Base-by-base conservation (phyloP, 2,888 invertebrate genomes). In the Theretra japonica region DNA sequence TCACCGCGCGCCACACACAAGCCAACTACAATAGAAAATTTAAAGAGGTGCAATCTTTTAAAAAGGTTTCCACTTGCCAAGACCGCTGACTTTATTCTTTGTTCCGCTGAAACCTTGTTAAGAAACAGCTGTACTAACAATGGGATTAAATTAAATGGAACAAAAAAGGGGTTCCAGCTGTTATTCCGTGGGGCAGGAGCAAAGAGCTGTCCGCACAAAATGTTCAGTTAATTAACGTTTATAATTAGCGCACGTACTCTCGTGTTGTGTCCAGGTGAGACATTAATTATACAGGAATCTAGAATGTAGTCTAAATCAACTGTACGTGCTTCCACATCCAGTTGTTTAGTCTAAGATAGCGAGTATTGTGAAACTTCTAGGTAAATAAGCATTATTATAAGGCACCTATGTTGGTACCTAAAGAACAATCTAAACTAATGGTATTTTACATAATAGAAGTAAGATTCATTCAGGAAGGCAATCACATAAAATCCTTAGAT, bases 121-220 rank as follows among this genome's bases (percentile, higher is more conserved):
- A 83, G 84, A 77, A 85, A 83, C 91, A 91, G 88, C 89, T 91
- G 91, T 84, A 82, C 81, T 80, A 86, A 88, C 88, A 89, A 87
- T 84, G 83, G 85, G 87, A 89, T 90, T 89, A 88, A 90, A 88
- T 90, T 90, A 89, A 87, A 87, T 82, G 82, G 83, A 86, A 65
- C 84, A 83, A 83, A 84, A 83, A 81, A 79, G 75, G 72, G 59
- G 70, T 74, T 70, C 57, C 30, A 79, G 41, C 65, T 65, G 65
- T 65, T 62, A 65, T 77, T 72, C 71, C 75, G 70, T 56, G 69
- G 62, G 23, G 71, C 23, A 62, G 69, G 62, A 33, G 71, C 23
- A 69, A 53, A 73, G 65, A 21, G 48, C 65, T 48, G 21, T 21
- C 41, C 25, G 71, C 70, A 56, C 68, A 69, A 56, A 69, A 70